Evolutionary conservation across 2,797 vertebrate species (phyloP).

Genomic region (Threskiornis aethiopicus): DNA sequence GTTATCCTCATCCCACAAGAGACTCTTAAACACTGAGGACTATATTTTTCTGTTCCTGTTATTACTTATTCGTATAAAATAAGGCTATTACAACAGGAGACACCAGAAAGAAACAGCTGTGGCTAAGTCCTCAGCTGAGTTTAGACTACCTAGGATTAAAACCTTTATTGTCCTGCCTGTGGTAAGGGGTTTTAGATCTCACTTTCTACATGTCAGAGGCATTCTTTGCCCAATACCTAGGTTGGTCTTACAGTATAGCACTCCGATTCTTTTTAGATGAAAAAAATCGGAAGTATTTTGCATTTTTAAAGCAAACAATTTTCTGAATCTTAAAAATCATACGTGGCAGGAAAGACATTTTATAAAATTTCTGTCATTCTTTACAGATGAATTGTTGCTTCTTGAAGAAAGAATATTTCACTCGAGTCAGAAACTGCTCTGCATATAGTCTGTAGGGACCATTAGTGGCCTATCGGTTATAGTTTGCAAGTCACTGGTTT

Average conservation of each 20-base stretch:
- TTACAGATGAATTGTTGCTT: not conserved
- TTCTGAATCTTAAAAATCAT: not conserved
- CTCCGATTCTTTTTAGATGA: not conserved
- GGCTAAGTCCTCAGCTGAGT: not conserved
- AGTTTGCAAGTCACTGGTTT: not conserved
- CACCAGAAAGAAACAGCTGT: not conserved
- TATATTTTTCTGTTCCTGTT: not conserved
- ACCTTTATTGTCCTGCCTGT: not conserved
- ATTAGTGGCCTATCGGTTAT: not conserved
- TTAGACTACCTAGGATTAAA: not conserved
- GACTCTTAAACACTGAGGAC: not conserved
- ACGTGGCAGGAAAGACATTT: not conserved
- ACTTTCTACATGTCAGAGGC: not conserved
- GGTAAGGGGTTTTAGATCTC: not conserved
- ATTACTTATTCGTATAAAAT: not conserved
- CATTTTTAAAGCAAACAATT: not conserved
- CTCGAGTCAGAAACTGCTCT: not conserved
- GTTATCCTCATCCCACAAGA: not conserved
- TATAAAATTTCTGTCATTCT: not conserved
- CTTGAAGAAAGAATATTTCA: not conserved
- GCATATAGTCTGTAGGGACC: not conserved
- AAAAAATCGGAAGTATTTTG: not conserved
- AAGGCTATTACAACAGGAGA: not conserved
- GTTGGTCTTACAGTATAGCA: not conserved
- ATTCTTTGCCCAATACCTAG: not conserved